Conservation (phyloP, 2,113 vertebrate genomes). For the Gallinago jamesoni region DNA sequence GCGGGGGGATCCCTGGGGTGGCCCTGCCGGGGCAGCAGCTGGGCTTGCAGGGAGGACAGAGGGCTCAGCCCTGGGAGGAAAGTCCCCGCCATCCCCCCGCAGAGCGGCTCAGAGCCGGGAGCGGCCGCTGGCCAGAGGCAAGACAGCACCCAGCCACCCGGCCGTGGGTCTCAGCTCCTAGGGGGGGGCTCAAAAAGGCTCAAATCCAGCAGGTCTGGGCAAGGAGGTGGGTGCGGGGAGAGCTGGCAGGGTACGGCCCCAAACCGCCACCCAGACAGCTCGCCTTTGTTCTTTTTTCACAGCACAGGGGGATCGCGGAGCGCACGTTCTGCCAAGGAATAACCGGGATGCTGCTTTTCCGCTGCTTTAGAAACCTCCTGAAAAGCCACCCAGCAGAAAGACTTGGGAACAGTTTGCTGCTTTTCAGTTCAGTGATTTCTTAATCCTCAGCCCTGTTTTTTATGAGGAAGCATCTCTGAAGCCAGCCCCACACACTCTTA, state of each 20-base stretch:
- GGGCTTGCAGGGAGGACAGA: background rate
- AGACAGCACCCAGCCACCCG: background rate
- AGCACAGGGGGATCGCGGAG: background rate
- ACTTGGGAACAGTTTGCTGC: background rate
- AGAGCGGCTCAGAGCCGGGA: background rate
- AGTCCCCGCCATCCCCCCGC: background rate
- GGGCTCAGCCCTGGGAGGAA: background rate
- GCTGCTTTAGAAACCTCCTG: background rate
- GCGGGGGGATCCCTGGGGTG: background rate
- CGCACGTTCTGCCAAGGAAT: background rate
- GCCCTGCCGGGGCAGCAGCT: background rate
- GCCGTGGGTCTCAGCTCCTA: background rate
- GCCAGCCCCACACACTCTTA: fast-evolving
- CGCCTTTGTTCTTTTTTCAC: slow-evolving; percentile 17
- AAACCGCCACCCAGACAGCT: background rate
- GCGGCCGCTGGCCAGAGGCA: background rate
- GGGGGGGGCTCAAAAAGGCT: background rate
- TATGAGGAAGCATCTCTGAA: background rate
- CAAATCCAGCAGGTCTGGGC: background rate
- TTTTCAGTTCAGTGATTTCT: background rate
- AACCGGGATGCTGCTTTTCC: background rate
- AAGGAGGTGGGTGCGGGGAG: background rate
- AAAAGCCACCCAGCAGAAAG: background rate
- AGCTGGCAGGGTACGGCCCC: background rate
- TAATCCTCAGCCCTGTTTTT: background rate